phyloP scores from a whole-genome alignment of 2,888 invertebrate species.

The Scaeva pyrastri region DNA sequence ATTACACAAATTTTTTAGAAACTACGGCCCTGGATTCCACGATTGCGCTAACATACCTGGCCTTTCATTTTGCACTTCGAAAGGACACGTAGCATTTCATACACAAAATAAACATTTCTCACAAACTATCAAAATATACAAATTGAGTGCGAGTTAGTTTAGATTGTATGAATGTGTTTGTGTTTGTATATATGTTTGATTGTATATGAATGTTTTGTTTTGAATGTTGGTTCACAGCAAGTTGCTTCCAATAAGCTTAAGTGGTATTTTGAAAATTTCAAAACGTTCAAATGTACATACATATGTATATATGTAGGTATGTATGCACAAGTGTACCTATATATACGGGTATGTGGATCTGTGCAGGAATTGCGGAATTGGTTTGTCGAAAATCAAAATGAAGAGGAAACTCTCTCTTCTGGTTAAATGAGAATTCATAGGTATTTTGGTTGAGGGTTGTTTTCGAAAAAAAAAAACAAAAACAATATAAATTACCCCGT shows the following conservation, averaged over 20 bases:
- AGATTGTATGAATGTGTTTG: neutral
- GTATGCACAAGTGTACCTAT: neutral
- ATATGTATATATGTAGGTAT: neutral
- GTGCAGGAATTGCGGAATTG: slow-evolving; percentile 15
- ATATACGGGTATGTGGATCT: neutral
- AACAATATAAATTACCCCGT: neutral
- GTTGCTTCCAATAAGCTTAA: slow-evolving; percentile 27
- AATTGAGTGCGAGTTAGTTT: neutral
- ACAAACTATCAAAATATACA: slow-evolving; percentile 20
- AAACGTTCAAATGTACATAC: neutral
- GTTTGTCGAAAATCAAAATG: slow-evolving; percentile 9
- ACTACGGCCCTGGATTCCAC: neutral
- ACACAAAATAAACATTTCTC: slow-evolving; percentile 61
- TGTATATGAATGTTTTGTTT: slow-evolving; percentile 15
- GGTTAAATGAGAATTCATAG: neutral
- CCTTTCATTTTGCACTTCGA: slow-evolving; percentile 6
- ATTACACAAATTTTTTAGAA: too few relatives aligned
- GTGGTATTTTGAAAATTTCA: slow-evolving; percentile 32
- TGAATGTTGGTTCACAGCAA: slow-evolving; percentile 7
- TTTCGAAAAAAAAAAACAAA: neutral
- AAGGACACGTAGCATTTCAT: slow-evolving; percentile 68
- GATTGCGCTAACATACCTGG: neutral
- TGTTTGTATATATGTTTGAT: neutral
- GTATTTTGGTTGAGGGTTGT: neutral
- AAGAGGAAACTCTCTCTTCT: slow-evolving; percentile 23